Percentiles rank a stretch among this genome's conserved stretches.
phyloP scores from a whole-genome alignment of 2,113 vertebrate genomes.

The Rhinoptilus africanus region DNA sequence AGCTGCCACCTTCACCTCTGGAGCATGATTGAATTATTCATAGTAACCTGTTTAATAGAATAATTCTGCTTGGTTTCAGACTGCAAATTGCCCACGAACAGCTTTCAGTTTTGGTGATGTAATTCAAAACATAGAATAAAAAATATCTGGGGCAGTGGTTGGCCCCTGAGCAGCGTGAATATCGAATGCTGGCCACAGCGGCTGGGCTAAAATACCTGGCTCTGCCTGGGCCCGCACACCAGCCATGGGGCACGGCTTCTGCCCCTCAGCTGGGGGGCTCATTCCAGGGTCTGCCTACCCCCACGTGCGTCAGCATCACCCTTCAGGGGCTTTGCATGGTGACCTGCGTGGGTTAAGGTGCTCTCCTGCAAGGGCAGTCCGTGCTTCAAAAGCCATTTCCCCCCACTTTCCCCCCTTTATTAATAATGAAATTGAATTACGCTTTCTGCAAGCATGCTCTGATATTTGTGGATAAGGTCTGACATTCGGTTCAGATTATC shows the following conservation, averaged over 20 bases:
- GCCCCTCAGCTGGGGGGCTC: not conserved
- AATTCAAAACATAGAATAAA: not conserved
- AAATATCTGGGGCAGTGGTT: rapidly evolving
- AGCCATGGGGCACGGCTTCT: not conserved
- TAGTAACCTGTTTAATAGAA: not conserved
- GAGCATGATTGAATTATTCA: not conserved
- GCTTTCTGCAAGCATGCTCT: not conserved
- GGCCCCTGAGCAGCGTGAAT: not conserved
- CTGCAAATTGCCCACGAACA: not conserved
- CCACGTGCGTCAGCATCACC: rapidly evolving
- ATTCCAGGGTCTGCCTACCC: not conserved
- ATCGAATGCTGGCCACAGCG: rapidly evolving
- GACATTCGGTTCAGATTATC: not conserved
- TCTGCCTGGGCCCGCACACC: not conserved
- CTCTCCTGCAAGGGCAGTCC: not conserved
- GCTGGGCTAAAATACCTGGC: not conserved
- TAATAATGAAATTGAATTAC: not conserved
- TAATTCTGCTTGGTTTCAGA: not conserved
- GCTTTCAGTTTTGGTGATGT: not conserved
- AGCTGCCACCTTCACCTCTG: not conserved
- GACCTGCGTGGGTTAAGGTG: rapidly evolving
- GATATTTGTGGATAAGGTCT: not conserved
- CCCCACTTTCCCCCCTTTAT: not conserved
- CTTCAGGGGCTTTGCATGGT: rapidly evolving
- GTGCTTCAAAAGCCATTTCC: not conserved